Evolutionary conservation across 2,113 vertebrate genomes (phyloP), one percentile per base, ranked within the genome.

Genomic region (Erinaceus europaeus): DNA sequence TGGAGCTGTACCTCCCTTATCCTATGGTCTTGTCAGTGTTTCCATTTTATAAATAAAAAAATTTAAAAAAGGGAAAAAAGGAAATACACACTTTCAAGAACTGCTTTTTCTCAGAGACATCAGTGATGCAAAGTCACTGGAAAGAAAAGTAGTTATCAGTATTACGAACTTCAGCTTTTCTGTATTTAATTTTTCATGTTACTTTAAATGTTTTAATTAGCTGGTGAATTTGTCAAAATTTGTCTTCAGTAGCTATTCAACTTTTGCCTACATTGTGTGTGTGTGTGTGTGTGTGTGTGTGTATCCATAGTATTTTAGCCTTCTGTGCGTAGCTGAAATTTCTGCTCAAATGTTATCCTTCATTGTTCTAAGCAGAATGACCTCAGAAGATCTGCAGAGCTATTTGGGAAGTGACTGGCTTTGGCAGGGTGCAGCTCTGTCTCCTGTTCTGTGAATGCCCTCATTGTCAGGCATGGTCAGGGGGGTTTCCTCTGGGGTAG

Each of bases 131-230:
- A 50, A 79, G 57, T 79, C 61, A 78, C 2, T 5, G 48, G 67
- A 62, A 80, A 83, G 79, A 91, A 86, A 75, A 62, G 44, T 0
- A 57, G 38, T n/a, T 75, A 42, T 1, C 38, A 27, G 36, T 27
- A 67, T 85, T 74, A 85, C 27, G 48, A 29, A 73, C 1, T 86
- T 53, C 44, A 40, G 73, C 2, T 86, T 59, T 55, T 40, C 7
- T 46, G n/a, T 36, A 57, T 48, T 72, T 80, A 72, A 36, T 32
- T n/a, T 88, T 74, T 65, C 67, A 50, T 67, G 92, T 83, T 83
- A 53, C 9, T 88, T 80, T 74, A 65, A 65, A 59, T 69, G 21
- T 76, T 69, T 90, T 76, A 68, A 10, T 85, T 44, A 69, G 64
- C 40, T 9, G 52, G 11, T 57, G 38, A 78, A 57, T 52, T n/a